Conservation (phyloP, 1,140 invertebrate species). For the Rhynchophorus ferrugineus region DNA sequence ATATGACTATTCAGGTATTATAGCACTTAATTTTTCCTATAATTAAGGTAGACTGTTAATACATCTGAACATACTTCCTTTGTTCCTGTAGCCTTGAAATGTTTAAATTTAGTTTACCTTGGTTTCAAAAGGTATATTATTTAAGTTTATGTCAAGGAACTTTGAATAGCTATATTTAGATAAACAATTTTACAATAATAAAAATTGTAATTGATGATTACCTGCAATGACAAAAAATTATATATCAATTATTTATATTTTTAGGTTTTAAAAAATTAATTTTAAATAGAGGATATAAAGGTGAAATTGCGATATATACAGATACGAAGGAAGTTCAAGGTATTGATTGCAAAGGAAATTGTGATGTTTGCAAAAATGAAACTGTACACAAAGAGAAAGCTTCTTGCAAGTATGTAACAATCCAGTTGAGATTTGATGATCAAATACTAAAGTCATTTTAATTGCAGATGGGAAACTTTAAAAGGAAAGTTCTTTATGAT, state of each 20-base stretch:
- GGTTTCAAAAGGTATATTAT: no score
- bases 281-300: conserved; percentile 62
- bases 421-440: not conserved
- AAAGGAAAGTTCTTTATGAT: conserved; percentile 72
- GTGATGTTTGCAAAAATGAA: conserved; percentile 26
- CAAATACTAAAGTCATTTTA: not conserved
- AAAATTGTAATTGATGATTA: no score
- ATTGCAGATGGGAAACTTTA: conserved; percentile 50
- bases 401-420: conserved; percentile 17
- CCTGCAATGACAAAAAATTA: no score
- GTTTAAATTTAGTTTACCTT: no score
- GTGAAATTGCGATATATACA: conserved; percentile 54
- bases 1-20: conserved; percentile 71
- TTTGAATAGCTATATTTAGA: no score
- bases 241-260: no score
- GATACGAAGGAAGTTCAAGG: conserved; percentile 31
- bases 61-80: no score
- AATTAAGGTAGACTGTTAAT: no score
- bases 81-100: no score
- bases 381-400: conserved; percentile 21
- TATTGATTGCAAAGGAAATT: conserved; percentile 32
- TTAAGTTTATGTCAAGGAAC: no score
- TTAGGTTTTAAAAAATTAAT: conserved; percentile 67
- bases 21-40: not conserved
- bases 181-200: no score